Evolutionary conservation across 2,797 vertebrate genomes (phyloP).

Genomic region (Chiloscyllium punctatum): DNA sequence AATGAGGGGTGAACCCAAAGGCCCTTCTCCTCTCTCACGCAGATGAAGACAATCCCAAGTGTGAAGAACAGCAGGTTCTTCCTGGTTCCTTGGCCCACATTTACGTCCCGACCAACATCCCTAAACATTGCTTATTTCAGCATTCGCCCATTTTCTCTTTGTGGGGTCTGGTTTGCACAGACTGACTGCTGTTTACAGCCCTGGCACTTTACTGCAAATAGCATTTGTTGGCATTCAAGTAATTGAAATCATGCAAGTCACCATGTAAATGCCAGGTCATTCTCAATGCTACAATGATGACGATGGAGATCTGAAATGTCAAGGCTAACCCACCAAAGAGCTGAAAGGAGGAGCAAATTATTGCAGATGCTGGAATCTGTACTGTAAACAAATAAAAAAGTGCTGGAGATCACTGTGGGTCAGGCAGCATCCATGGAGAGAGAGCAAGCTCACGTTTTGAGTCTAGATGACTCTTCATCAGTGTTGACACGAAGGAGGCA

Average conservation of each 20-base stretch:
- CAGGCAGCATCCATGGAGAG: too few relatives aligned
- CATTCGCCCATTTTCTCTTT: too few relatives aligned
- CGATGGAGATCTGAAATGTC: not conserved
- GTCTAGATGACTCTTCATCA: too few relatives aligned
- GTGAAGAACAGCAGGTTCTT: not conserved
- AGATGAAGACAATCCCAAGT: not conserved
- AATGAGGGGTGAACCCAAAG: not conserved
- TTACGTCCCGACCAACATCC: not conserved
- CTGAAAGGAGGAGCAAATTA: not conserved
- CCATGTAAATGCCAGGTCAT: not conserved
- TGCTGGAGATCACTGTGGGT: too few relatives aligned
- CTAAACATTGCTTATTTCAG: not conserved
- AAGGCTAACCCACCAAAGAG: not conserved
- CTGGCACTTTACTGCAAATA: not conserved
- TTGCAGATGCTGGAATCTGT: too few relatives aligned
- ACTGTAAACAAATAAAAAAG: too few relatives aligned
- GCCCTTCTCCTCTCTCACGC: not conserved
- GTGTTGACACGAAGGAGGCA: too few relatives aligned
- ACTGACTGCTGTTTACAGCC: not conserved
- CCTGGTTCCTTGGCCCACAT: not conserved
- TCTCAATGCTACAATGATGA: not conserved
- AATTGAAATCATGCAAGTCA: not conserved
- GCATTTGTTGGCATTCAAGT: not conserved
- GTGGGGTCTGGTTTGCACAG: not conserved
- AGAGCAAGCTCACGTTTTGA: too few relatives aligned